These are phyloP conservation scores for Calliopum simillimum DNA, from an alignment of 2,888 invertebrate species.

Conservation along the genomic window DNA sequence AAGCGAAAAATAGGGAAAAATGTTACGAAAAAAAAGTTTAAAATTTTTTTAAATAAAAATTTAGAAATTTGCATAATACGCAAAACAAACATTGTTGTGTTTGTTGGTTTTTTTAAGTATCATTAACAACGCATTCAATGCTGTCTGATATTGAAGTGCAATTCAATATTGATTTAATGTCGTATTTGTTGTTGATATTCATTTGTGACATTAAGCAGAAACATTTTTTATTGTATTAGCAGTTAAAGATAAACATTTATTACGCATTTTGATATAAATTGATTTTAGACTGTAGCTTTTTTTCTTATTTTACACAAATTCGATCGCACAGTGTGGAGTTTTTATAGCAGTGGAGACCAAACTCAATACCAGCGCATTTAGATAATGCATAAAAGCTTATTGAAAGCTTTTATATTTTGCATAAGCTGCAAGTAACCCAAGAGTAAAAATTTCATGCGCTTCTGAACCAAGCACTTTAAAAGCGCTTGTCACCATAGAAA, in stretches of 20 bases:
- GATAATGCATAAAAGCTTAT: too few relatives aligned
- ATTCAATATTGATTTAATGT: neutral
- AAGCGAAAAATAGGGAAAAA: neutral
- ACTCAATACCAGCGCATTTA: too few relatives aligned
- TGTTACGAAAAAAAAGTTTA: neutral
- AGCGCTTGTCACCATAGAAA: too few relatives aligned
- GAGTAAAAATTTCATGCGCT: too few relatives aligned
- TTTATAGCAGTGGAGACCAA: too few relatives aligned
- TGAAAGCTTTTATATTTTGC: too few relatives aligned
- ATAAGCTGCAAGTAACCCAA: too few relatives aligned
- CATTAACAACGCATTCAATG: constrained; percentile 11
- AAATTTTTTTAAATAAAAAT: neutral
- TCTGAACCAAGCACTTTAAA: too few relatives aligned
- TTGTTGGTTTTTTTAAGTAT: constrained; percentile 7
- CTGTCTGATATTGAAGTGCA: constrained; percentile 4
- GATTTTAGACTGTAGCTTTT: neutral
- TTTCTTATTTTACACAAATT: neutral
- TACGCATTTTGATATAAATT: constrained; percentile 6
- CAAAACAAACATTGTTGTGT: constrained; percentile 15
- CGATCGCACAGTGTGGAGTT: neutral
- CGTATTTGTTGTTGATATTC: neutral
- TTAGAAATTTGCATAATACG: constrained; percentile 25
- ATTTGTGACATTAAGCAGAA: neutral
- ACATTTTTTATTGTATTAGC: neutral
- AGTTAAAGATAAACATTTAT: neutral